These are phyloP conservation scores for Tympanoctomys barrerae DNA, from an alignment of 2,797 vertebrate species.

Conservation along the genomic window DNA sequence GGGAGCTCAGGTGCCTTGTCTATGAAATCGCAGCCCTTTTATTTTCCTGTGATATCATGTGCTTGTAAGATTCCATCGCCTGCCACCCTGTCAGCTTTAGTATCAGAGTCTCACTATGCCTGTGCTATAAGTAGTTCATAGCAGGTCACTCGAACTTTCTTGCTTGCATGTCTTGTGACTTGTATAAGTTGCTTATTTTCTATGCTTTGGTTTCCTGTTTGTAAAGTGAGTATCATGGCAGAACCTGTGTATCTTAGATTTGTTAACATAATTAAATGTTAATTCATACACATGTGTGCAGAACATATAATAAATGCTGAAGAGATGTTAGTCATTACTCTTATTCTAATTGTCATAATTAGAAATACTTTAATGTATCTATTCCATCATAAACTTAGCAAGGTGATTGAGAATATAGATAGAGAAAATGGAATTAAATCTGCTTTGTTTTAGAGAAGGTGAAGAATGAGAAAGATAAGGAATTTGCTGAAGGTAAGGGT, in stretches of 20 bases:
- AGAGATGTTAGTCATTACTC: not conserved
- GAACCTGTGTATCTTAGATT: not conserved
- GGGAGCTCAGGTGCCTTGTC: not conserved
- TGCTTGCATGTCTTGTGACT: not conserved
- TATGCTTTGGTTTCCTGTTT: not conserved
- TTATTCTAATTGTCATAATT: not conserved
- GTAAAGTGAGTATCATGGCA: not conserved
- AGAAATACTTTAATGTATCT: not conserved
- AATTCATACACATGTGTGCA: not conserved
- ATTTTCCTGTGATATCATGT: not conserved
- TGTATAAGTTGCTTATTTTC: not conserved
- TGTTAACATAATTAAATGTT: constrained; percentile 46
- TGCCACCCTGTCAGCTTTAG: not conserved
- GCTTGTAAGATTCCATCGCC: not conserved
- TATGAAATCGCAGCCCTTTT: not conserved
- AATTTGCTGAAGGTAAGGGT: not conserved
- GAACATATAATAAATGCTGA: not conserved
- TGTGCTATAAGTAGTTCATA: not conserved
- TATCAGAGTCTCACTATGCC: not conserved
- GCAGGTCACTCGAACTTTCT: not conserved
- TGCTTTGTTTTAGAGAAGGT: constrained; percentile 20
- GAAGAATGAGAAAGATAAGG: not conserved
- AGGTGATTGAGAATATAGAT: not conserved
- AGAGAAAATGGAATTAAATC: not conserved
- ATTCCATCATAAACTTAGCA: constrained; percentile 7